A percentile compares a stretch with the other conserved stretches of the same genome.
These are phyloP conservation scores for Coelinius sp. DNA, from an alignment of 2,888 invertebrate genomes.

Conservation along the genomic window DNA sequence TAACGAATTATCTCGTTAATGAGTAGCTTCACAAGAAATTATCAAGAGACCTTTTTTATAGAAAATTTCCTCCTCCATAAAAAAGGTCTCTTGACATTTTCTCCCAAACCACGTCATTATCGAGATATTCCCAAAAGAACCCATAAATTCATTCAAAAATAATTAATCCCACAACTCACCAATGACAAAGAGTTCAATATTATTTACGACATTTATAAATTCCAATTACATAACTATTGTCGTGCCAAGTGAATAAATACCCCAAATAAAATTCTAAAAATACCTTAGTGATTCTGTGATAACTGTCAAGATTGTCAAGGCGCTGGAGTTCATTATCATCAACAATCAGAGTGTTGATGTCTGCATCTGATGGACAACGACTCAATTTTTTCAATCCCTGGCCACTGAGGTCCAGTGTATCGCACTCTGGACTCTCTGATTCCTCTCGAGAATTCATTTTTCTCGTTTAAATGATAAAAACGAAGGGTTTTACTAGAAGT, in stretches of 20 bases:
- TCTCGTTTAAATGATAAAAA: neutral
- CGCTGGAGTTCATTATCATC: slow-evolving; percentile 91
- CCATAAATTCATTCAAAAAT: no score
- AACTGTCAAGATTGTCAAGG: slow-evolving; percentile 89
- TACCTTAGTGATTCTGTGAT: slow-evolving; percentile 83
- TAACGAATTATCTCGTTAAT: neutral
- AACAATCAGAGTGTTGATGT: slow-evolving; percentile 80
- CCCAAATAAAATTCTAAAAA: neutral
- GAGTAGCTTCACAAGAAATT: neutral
- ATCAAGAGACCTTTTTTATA: neutral
- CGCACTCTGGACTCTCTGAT: slow-evolving; percentile 63
- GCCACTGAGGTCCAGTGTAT: slow-evolving; percentile 82
- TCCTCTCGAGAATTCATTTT: slow-evolving; percentile 47
- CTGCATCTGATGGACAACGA: slow-evolving; percentile 80
- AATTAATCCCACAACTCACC: no score
- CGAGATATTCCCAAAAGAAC: neutral
- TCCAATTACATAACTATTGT: neutral
- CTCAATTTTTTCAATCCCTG: slow-evolving; percentile 86
- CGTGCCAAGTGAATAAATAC: neutral
- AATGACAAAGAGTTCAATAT: no score
- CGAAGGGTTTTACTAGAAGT: neutral
- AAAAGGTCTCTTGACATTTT: neutral
- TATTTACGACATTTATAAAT: neutral
- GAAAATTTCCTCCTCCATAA: neutral
- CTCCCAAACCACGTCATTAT: neutral